Evolutionary conservation across 2,888 invertebrate species (phyloP), one percentile per base, ranked within the genome.

Genomic region (Cyclophora punctaria): DNA sequence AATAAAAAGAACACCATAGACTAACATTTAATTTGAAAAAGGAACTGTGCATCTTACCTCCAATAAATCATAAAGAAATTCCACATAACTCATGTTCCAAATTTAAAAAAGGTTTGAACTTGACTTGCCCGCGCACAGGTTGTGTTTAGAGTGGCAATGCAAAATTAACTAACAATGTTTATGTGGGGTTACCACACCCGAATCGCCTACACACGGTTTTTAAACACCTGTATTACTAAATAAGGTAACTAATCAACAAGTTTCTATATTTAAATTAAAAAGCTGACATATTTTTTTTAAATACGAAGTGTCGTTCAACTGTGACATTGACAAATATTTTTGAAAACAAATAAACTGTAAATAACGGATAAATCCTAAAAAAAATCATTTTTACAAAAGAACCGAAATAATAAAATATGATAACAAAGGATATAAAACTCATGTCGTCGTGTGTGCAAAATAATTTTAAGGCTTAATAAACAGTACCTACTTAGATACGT

Each of bases 41-140:
- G 5, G 37, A 37, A 37, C 5, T 5, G 5, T 4, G 4, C 41
- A 48, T 48, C 80, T 70, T 57, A 84, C 86, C 84, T 87, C 81
- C 7, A 86, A 62, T 37, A 85, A 67, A 57, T 84, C 85, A 60
- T 86, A 83, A 20, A 86, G 67, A 59, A 84, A 83, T 49, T 83
- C 81, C 56, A 85, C 80, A 64, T 83, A 84, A 66, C 77, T 80
- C 82, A 85, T 85, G 51, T 57, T 73, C 49, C 59, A 64, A 52
- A 56, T 54, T 51, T 48, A 56, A 55, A 59, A 63, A 57, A 55
- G 49, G 57, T 48, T 44, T 47, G n/a, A 33, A 41, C 48, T 48
- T 61, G 63, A 69, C 66, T 63, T 59, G 63, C 69, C 78, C 59
- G 69, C 67, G 63, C 75, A 70, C 68, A 55, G 68, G 47, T 65